Evolutionary conservation across 2,113 vertebrate genomes (phyloP).

Genomic region (Orycteropus afer): DNA sequence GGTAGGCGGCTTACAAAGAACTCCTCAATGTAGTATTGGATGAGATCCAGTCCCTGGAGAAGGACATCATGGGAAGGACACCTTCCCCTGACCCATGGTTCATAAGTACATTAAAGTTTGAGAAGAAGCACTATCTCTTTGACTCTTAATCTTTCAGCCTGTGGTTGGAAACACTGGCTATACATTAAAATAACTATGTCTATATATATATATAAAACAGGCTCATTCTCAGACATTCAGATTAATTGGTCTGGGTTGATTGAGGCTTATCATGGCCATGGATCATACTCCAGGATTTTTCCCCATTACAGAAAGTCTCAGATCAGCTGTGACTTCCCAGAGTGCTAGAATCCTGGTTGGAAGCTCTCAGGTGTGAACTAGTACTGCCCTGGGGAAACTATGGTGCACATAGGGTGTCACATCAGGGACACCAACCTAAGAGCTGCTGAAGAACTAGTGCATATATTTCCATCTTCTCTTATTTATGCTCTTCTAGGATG

Average conservation of each 20-base stretch:
- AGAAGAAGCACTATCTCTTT: neutral
- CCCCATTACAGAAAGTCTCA: neutral
- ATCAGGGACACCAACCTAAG: neutral
- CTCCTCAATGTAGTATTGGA: neutral
- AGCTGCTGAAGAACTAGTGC: neutral
- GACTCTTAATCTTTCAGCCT: neutral
- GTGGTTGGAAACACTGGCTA: neutral
- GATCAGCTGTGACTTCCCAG: neutral
- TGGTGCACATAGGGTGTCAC: neutral
- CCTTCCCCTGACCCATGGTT: neutral
- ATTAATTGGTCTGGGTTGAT: neutral
- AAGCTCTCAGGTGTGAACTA: neutral
- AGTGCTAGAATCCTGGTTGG: neutral
- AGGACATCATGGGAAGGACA: neutral
- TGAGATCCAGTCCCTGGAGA: neutral
- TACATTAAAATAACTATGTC: neutral
- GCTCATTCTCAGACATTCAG: neutral
- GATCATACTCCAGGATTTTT: neutral
- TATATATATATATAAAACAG: neutral
- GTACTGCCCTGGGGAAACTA: neutral
- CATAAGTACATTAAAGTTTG: neutral
- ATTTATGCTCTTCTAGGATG: neutral
- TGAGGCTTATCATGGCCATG: neutral
- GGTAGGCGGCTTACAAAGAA: conserved; percentile 35
- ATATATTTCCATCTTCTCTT: neutral